A percentile compares a stretch with the other conserved stretches of the same genome.
Evolutionary conservation across 2,888 invertebrate species (phyloP).

Genomic region (Caenorhabditis sp.): DNA sequence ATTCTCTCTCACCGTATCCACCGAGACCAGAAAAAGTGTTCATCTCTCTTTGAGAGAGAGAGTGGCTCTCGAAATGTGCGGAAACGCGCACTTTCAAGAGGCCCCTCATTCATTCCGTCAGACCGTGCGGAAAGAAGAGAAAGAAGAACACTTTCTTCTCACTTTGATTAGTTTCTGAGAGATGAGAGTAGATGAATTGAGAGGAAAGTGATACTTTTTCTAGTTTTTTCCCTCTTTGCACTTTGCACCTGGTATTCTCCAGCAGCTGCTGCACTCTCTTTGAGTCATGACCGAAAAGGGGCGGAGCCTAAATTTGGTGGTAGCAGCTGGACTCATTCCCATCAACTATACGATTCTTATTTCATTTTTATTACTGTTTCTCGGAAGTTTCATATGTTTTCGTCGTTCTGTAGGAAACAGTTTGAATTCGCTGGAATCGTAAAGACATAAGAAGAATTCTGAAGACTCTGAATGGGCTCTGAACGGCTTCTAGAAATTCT

Average conservation of each 20-base stretch:
- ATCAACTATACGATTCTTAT: slow-evolving; percentile 3
- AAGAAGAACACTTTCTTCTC: slow-evolving; percentile 36
- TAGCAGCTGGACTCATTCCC: background rate
- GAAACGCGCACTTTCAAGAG: slow-evolving; percentile 41
- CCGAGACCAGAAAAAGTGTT: slow-evolving; percentile 10
- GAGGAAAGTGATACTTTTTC: slow-evolving; percentile 8
- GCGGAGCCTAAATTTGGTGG: slow-evolving; percentile 1
- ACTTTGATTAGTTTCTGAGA: slow-evolving; percentile 22
- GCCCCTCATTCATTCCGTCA: background rate
- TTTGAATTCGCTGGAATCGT: no score
- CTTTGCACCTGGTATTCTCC: slow-evolving; percentile 16
- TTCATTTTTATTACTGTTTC: background rate
- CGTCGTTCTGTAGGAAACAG: background rate
- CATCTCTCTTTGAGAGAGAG: background rate
- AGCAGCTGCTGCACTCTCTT: slow-evolving; percentile 25
- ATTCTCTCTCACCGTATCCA: slow-evolving; percentile 6
- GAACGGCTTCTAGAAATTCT: no score
- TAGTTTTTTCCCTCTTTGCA: background rate
- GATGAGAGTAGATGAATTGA: background rate
- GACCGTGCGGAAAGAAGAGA: background rate
- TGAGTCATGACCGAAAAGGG: slow-evolving; percentile 34
- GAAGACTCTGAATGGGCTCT: no score
- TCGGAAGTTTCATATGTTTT: background rate
- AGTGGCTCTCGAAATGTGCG: slow-evolving; percentile 29
- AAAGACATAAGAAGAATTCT: no score